Evolutionary conservation across 2,113 vertebrate genomes (phyloP).

Genomic region (Gambusia affinis): DNA sequence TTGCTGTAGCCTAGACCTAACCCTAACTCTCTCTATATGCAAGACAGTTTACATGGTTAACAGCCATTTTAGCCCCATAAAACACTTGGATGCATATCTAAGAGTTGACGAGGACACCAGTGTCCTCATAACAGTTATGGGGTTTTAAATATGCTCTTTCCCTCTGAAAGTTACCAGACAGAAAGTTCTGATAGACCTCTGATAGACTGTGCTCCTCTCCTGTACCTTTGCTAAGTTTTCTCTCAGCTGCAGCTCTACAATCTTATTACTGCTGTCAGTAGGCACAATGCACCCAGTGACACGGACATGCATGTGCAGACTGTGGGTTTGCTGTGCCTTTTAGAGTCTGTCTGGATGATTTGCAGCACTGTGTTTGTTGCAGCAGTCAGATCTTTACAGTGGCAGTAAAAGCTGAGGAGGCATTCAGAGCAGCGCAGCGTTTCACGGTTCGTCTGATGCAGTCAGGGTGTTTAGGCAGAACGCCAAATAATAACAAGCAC

Average conservation of each 20-base stretch:
- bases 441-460: conserved; percentile 31
- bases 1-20: too few relatives aligned
- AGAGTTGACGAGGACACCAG: too few relatives aligned
- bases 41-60: too few relatives aligned
- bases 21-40: too few relatives aligned
- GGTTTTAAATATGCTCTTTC: too few relatives aligned
- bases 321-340: conserved; percentile 16
- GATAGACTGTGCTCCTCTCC: conserved; percentile 2
- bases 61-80: too few relatives aligned
- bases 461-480: conserved; percentile 33
- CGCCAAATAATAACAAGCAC: conserved; percentile 38
- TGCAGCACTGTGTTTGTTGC: conserved; percentile 37
- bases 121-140: too few relatives aligned
- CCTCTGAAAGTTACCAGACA: too few relatives aligned
- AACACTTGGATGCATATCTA: too few relatives aligned
- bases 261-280: conserved; percentile 46
- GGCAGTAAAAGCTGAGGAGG: conserved; percentile 49
- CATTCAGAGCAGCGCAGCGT: conserved; percentile 21
- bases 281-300: conserved; percentile 24
- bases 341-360: conserved; percentile 58
- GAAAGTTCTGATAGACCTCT: too few relatives aligned
- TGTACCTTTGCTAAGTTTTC: conserved; percentile 35
- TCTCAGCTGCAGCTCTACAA: conserved; percentile 25
- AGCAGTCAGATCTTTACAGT: conserved; percentile 48
- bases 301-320: conserved; percentile 9